Evolutionary conservation across 2,113 vertebrate genomes (phyloP).

Genomic region (Dipodomys ordii): DNA sequence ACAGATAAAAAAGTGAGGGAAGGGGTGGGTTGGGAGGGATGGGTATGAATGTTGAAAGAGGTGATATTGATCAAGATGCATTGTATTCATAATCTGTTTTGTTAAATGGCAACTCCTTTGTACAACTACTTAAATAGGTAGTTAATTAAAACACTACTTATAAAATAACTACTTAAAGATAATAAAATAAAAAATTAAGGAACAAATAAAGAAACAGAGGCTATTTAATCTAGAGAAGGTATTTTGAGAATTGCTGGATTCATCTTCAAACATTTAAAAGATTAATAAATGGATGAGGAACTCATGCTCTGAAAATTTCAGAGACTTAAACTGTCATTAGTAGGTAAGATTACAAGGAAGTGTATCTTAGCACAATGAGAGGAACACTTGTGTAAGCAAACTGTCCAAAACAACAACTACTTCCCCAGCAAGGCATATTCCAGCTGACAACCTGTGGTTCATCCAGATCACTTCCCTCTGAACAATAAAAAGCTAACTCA

Average conservation of each 20-base stretch:
- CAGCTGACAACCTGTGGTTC: not conserved
- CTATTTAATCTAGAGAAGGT: not conserved
- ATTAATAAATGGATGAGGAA: not conserved
- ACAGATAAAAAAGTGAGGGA: not conserved
- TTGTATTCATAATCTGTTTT: no score
- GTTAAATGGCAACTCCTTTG: no score
- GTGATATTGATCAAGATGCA: no score
- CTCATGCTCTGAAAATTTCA: not conserved
- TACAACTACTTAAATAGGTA: no score
- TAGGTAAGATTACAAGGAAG: not conserved
- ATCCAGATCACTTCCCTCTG: not conserved
- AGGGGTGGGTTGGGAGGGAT: no score
- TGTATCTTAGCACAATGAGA: not conserved
- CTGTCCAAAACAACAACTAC: not conserved
- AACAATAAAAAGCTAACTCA: not conserved
- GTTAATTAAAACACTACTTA: no score
- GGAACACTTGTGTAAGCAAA: not conserved
- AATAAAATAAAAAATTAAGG: no score
- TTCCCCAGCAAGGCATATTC: not conserved
- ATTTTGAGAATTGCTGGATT: not conserved
- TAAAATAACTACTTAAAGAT: no score
- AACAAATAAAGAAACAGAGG: not conserved
- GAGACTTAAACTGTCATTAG: not conserved
- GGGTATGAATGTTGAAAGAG: no score
- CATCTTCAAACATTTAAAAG: conserved; percentile 33